These are phyloP conservation scores for Polylopha cassiicola DNA, from an alignment of 2,888 invertebrate genomes.

Conservation along the genomic window DNA sequence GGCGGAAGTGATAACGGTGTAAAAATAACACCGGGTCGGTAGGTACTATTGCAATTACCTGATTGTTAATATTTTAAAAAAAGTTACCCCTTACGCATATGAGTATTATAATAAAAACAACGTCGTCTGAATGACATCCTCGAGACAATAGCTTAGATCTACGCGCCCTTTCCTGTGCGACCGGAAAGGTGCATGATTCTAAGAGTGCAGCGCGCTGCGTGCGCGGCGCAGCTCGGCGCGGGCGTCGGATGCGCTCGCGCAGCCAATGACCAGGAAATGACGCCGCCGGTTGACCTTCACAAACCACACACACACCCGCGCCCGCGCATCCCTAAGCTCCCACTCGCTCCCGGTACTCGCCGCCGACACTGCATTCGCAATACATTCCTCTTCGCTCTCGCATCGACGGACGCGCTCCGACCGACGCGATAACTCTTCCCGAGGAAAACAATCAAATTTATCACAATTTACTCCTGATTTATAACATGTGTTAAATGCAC, in stretches of 20 bases:
- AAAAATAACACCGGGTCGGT: too few relatives aligned
- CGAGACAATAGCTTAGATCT: conserved; percentile 8
- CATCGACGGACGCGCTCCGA: neutral
- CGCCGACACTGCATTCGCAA: too few relatives aligned
- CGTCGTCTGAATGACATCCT: neutral
- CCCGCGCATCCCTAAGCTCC: neutral
- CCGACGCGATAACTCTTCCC: too few relatives aligned
- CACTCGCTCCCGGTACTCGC: too few relatives aligned
- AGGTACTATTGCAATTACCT: too few relatives aligned
- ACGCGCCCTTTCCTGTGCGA: conserved; percentile 14
- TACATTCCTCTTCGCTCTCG: neutral
- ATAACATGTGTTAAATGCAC: too few relatives aligned
- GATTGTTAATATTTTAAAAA: too few relatives aligned
- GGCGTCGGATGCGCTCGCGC: conserved; percentile 6
- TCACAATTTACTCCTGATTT: too few relatives aligned
- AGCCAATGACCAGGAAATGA: conserved; percentile 20
- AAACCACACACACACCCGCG: conserved; percentile 1
- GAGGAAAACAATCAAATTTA: too few relatives aligned
- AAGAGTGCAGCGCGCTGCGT: too few relatives aligned
- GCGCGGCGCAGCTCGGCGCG: too few relatives aligned
- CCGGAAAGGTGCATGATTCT: conserved; percentile 16
- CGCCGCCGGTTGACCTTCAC: conserved; percentile 18
- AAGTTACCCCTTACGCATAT: conserved; percentile 7
- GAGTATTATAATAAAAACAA: neutral
- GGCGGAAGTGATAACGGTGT: too few relatives aligned